Conservation (phyloP, 2,113 vertebrate genomes). For the Anser brachyrhynchus region DNA sequence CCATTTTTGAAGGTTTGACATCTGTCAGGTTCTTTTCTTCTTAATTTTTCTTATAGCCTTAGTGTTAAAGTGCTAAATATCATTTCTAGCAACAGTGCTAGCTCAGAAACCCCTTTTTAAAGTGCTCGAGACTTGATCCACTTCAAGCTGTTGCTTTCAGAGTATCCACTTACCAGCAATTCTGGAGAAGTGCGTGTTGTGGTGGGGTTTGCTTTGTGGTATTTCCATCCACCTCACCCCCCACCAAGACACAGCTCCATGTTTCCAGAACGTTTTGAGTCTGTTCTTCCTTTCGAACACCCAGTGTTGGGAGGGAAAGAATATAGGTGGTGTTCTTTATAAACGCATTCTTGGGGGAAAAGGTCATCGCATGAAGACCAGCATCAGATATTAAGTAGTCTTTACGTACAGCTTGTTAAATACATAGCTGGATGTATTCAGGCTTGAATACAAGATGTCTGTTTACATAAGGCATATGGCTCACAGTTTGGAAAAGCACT, state of each 20-base stretch:
- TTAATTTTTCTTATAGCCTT: background rate
- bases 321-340: background rate
- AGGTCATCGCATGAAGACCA: background rate
- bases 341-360: background rate
- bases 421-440: background rate
- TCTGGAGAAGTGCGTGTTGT: background rate
- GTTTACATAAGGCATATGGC: constrained; percentile 27
- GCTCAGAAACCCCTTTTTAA: background rate
- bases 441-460: background rate
- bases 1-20: background rate
- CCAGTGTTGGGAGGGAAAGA: background rate
- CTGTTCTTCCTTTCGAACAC: background rate
- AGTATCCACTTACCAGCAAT: background rate
- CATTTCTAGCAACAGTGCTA: background rate
- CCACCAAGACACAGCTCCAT: too few species aligned
- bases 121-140: background rate
- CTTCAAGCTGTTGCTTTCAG: background rate
- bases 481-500: constrained; percentile 33
- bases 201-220: too few species aligned
- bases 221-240: background rate
- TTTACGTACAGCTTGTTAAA: background rate
- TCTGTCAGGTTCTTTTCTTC: background rate
- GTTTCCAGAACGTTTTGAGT: background rate
- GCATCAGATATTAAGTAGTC: background rate
- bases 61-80: background rate